A percentile compares a stretch with the other conserved stretches of the same genome.
These are phyloP conservation scores for Heliopora coerulea DNA, from an alignment of 92 coral and sea anemone genomes.

Conservation along the genomic window DNA sequence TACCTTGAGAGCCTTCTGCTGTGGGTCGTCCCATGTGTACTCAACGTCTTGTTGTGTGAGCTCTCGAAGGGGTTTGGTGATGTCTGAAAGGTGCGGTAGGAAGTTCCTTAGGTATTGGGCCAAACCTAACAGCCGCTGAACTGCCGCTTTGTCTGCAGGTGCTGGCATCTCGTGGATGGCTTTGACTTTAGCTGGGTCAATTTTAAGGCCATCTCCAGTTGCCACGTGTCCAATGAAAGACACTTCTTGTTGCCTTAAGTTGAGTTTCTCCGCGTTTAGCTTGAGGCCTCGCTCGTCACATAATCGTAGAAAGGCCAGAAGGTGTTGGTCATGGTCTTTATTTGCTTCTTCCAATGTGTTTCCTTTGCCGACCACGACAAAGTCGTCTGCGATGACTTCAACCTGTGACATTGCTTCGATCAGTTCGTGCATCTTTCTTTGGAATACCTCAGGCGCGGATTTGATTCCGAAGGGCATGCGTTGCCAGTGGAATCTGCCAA, in stretches of 20 bases:
- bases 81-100: conserved; percentile 41
- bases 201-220: conserved; percentile 37
- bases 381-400: too few relatives aligned
- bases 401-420: too few relatives aligned
- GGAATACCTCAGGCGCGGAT: too few relatives aligned
- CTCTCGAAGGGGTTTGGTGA: conserved; percentile 23
- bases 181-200: conserved; percentile 10
- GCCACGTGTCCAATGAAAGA: conserved; percentile 43
- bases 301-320: too few relatives aligned
- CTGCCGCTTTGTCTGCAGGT: conserved; percentile 21
- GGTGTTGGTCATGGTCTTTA: too few relatives aligned
- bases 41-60: conserved; percentile 12
- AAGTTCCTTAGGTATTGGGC: conserved; percentile 31
- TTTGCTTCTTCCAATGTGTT: too few relatives aligned
- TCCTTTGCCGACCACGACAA: too few relatives aligned
- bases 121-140: conserved; percentile 37
- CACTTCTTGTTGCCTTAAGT: conserved; percentile 9
- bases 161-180: conserved; percentile 31
- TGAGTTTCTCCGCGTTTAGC: conserved; percentile 37
- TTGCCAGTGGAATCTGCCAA: too few relatives aligned
- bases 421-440: too few relatives aligned
- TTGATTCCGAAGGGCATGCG: too few relatives aligned
- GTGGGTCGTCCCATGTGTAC: conserved; percentile 38
- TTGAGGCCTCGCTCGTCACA: conserved; percentile 17
- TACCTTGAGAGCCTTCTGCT: conserved; percentile 20